These are phyloP conservation scores for Isoperla grammatica DNA, from an alignment of 2,888 invertebrate genomes.

Conservation along the genomic window DNA sequence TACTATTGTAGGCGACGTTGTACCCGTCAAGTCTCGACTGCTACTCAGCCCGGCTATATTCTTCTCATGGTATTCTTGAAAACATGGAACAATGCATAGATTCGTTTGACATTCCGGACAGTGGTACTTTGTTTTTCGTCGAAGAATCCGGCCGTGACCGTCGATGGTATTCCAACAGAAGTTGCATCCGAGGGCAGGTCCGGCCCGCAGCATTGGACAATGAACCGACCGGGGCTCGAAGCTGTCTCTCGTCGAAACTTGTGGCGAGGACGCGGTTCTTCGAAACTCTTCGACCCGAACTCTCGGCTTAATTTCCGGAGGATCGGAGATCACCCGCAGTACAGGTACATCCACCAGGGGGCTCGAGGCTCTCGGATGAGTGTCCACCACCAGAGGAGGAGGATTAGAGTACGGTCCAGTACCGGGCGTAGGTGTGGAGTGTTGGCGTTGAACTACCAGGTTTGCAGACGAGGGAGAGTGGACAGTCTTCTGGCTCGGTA, in stretches of 20 bases:
- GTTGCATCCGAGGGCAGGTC: slow-evolving; percentile 81
- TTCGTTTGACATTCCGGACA: slow-evolving; percentile 87
- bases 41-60: slow-evolving; percentile 38
- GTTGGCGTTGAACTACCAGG: slow-evolving; percentile 47
- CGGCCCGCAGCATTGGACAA: slow-evolving; percentile 75
- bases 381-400: slow-evolving; percentile 24
- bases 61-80: slow-evolving; percentile 76
- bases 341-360: neutral
- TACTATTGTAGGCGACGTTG: slow-evolving; percentile 40
- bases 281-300: slow-evolving; percentile 55
- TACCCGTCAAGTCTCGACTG: slow-evolving; percentile 39
- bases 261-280: slow-evolving; percentile 56
- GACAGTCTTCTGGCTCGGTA: slow-evolving; percentile 50
- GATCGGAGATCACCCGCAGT: slow-evolving; percentile 3
- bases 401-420: slow-evolving; percentile 1
- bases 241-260: slow-evolving; percentile 38
- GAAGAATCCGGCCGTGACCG: slow-evolving; percentile 70
- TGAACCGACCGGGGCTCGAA: slow-evolving; percentile 54
- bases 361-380: too few relatives aligned
- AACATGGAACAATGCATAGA: slow-evolving; percentile 84
- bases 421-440: slow-evolving; percentile 45
- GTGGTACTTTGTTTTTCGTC: slow-evolving; percentile 83
- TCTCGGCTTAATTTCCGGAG: slow-evolving; percentile 32
- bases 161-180: slow-evolving; percentile 90
- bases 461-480: slow-evolving; percentile 37